Percentiles rank a stretch among this genome's conserved stretches.
Evolutionary conservation across 2,888 invertebrate species (phyloP).

Genomic region (Gastracanthus pulcherrimus): DNA sequence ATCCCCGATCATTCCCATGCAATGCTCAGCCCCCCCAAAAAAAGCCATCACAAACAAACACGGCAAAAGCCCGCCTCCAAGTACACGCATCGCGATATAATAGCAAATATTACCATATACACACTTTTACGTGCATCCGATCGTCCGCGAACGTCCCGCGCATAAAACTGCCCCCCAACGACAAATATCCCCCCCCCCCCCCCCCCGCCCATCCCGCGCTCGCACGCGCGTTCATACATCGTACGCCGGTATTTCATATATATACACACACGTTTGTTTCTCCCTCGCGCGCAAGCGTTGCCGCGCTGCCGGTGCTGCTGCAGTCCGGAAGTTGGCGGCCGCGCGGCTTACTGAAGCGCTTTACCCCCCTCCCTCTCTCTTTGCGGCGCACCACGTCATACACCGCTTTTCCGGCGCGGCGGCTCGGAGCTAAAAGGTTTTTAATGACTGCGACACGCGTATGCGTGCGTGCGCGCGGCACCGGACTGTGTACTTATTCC

Average conservation of each 20-base stretch:
- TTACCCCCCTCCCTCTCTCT: background rate
- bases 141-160: background rate
- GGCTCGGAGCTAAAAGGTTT: constrained; percentile 67
- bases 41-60: no score
- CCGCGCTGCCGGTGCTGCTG: no score
- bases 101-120: background rate
- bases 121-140: background rate
- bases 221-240: background rate
- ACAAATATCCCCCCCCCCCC: background rate
- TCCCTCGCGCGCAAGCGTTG: background rate
- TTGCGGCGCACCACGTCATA: constrained; percentile 28
- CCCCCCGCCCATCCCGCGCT: background rate
- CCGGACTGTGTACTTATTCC: no score
- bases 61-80: no score
- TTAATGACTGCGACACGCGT: constrained; percentile 63
- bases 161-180: constrained; percentile 8
- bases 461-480: background rate
- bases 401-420: constrained; percentile 50
- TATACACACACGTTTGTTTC: background rate
- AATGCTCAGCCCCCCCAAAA: no score
- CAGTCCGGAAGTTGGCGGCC: background rate
- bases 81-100: background rate
- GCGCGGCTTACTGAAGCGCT: background rate
- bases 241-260: background rate
- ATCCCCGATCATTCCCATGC: no score